phyloP scores from a whole-genome alignment of 2,113 vertebrate species.

The Diphyllodes magnificus region DNA sequence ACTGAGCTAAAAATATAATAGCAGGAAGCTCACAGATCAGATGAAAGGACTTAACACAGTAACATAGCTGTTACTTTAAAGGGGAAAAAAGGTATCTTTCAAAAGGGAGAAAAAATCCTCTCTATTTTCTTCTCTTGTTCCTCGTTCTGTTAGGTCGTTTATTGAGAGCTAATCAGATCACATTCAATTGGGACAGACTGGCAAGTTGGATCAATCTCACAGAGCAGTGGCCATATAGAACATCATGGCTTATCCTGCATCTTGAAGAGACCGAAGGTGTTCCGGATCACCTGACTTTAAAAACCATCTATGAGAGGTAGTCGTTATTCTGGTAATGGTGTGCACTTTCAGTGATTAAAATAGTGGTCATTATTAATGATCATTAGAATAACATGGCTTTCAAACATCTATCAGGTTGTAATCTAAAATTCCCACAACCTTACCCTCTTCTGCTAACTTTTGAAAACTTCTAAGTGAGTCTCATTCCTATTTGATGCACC shows the following conservation, averaged over 20 bases:
- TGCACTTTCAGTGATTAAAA: not conserved
- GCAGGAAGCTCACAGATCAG: not conserved
- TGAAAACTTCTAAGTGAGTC: not conserved
- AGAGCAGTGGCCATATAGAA: constrained; percentile 97
- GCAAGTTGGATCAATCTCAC: constrained; percentile 99
- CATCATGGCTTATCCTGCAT: constrained; percentile 95
- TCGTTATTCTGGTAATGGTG: not conserved
- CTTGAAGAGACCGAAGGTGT: constrained; percentile 91
- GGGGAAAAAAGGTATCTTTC: not conserved
- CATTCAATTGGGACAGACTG: constrained; percentile 94
- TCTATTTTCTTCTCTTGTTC: not conserved
- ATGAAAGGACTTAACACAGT: not conserved
- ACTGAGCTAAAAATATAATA: not conserved
- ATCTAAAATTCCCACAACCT: not conserved
- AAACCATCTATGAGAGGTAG: constrained; percentile 94
- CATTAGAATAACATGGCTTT: not conserved
- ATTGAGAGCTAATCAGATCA: constrained; percentile 94
- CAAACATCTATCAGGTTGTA: not conserved
- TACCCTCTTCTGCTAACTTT: not conserved
- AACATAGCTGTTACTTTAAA: not conserved
- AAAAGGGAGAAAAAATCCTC: not conserved
- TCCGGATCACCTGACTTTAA: constrained; percentile 87
- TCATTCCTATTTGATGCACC: not conserved
- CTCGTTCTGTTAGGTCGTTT: constrained; percentile 75
- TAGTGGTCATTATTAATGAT: not conserved